These are phyloP conservation scores for Chironex yamaguchii DNA, from an alignment of 30 jellyfish, hydroid and myxozoan genomes.

Conservation along the genomic window DNA sequence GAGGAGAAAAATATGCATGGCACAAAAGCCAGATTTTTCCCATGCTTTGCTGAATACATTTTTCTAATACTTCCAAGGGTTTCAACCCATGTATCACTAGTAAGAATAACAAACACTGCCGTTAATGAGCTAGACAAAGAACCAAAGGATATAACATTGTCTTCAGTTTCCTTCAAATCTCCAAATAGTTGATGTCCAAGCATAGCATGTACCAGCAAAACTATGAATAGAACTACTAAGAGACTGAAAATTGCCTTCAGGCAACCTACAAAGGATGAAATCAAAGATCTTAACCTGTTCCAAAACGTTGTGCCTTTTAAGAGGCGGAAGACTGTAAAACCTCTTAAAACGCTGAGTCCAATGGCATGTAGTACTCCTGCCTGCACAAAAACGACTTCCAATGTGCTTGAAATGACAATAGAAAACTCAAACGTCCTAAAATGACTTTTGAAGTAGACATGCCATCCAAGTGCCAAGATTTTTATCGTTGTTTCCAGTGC, in stretches of 20 bases:
- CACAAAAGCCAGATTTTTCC: constrained; percentile 6
- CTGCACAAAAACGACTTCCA: constrained; percentile 23
- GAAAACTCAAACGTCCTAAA: constrained; percentile 11
- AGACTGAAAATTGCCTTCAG: constrained; percentile 60
- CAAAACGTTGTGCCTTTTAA: constrained; percentile 65
- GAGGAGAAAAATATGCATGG: constrained; percentile 66
- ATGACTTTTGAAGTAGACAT: background rate
- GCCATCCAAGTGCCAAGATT: constrained; percentile 39
- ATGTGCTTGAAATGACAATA: background rate
- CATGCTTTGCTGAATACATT: background rate
- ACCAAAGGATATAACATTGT: constrained; percentile 56
- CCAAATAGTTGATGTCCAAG: constrained; percentile 82
- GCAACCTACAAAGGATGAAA: constrained; percentile 66
- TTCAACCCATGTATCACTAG: constrained; percentile 87
- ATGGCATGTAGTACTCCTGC: constrained; percentile 1
- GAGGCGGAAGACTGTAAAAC: constrained; percentile 59
- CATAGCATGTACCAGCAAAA: constrained; percentile 68
- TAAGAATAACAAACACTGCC: constrained; percentile 70
- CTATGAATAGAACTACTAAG: constrained; percentile 54
- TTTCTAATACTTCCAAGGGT: constrained; percentile 23
- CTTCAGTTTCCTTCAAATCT: background rate
- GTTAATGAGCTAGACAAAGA: constrained; percentile 61
- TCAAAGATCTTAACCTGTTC: constrained; percentile 47
- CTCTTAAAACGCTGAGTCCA: constrained; percentile 68
- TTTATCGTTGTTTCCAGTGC: constrained; percentile 40